Base-by-base conservation (phyloP, 2,888 invertebrate species). In the Megamerina dolium region DNA sequence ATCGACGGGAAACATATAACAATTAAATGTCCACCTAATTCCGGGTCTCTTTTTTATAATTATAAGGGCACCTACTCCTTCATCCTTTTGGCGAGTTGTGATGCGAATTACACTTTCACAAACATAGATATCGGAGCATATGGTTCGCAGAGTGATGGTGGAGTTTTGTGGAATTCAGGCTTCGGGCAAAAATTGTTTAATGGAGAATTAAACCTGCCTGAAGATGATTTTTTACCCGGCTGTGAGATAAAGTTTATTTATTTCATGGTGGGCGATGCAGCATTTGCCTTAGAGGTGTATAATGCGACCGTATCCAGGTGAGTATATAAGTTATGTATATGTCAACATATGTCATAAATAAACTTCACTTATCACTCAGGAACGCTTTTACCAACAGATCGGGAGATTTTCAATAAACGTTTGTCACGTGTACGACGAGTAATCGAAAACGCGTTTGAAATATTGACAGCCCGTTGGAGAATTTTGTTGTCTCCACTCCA, bases 81-180 rank as follows among this genome's bases (percentile, higher is more conserved):
- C n/a, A n/a, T 41, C 5, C 33, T 41, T 8, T 21, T 45, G 17
- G 34, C 37, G 9, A n/a, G 43, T n/a, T n/a, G n/a, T n/a, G n/a
- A n/a, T n/a, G n/a, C n/a, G n/a, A n/a, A n/a, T n/a, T n/a, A n/a
- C n/a, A n/a, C n/a, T n/a, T n/a, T n/a, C n/a, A n/a, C n/a, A n/a
- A n/a, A n/a, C n/a, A n/a, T n/a, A n/a, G n/a, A n/a, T n/a, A n/a
- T n/a, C n/a, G n/a, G n/a, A n/a, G n/a, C n/a, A n/a, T n/a, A n/a
- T n/a, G n/a, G n/a, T 12, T 41, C 38, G n/a, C 48, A 50, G 21
- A 44, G 45, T 10, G 45, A 44, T 36, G 43, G 43, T 38, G 48
- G 44, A 48, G 35, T 34, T 13, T 20, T 26, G 32, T 29, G 41
- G 40, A 19, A 33, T 4, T 37, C n/a, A n/a, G n/a, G n/a, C n/a